phyloP scores from a whole-genome alignment of 1,140 invertebrate species.

The Chlorops oryzae region DNA sequence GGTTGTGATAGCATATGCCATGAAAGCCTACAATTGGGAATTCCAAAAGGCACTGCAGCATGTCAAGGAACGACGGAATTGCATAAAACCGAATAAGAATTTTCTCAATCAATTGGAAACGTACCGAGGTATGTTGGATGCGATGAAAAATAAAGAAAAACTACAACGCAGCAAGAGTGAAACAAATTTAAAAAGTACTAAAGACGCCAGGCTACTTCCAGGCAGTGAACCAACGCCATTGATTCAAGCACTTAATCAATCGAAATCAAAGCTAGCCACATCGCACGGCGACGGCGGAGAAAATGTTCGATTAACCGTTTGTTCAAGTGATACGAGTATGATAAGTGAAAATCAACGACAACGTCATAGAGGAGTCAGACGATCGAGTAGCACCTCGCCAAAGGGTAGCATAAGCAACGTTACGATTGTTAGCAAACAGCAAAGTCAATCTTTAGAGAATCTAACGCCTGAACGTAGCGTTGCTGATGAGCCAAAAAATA shows the following conservation, averaged over 20 bases:
- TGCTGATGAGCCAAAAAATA: constrained; percentile 59
- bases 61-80: constrained; percentile 83
- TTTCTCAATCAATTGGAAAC: constrained; percentile 92
- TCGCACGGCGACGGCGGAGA: constrained; percentile 15
- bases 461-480: constrained; percentile 50
- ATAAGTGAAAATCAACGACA: constrained; percentile 24
- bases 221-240: constrained; percentile 57
- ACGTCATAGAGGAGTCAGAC: constrained; percentile 34
- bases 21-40: constrained; percentile 95
- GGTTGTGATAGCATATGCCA: constrained; percentile 95
- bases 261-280: constrained; percentile 37
- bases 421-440: constrained; percentile 42
- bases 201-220: constrained; percentile 49
- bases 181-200: constrained; percentile 69
- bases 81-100: constrained; percentile 92
- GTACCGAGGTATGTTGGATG: constrained; percentile 91
- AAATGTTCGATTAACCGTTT: too few relatives aligned
- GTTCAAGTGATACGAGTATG: background rate
- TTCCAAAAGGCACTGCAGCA: constrained; percentile 81
- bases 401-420: constrained; percentile 35
- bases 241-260: constrained; percentile 52
- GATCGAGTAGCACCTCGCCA: constrained; percentile 45
- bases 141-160: constrained; percentile 93
- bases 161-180: constrained; percentile 87
- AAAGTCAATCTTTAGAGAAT: constrained; percentile 56